Conservation (phyloP, 2,113 vertebrate genomes). For the Morone chrysops region DNA sequence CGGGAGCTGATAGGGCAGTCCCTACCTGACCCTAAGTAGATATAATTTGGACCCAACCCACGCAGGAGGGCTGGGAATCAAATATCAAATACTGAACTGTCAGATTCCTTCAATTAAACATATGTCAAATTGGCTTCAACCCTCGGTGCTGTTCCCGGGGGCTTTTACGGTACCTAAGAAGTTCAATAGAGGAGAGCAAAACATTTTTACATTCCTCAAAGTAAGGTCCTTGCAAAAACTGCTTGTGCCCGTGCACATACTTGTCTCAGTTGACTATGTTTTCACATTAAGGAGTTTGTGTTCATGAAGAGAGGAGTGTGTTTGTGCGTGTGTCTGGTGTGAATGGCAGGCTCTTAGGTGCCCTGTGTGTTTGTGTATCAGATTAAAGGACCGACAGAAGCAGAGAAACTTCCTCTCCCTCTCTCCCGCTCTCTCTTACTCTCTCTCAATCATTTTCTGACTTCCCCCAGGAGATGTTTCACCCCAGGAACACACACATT, state of each 20-base stretch:
- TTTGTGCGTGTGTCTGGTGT: constrained; percentile 39
- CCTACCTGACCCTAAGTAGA: too few species aligned
- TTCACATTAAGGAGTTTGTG: constrained; percentile 51
- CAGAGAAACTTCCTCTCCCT: constrained; percentile 65
- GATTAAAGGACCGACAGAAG: constrained; percentile 70
- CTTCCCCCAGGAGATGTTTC: constrained; percentile 51
- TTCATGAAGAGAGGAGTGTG: constrained; percentile 19
- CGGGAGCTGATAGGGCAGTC: too few species aligned
- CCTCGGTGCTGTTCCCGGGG: too few species aligned
- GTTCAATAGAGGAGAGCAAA: too few species aligned
- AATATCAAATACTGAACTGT: too few species aligned
- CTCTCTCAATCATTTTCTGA: constrained; percentile 34
- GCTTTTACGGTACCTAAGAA: too few species aligned
- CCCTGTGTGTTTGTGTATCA: constrained; percentile 71
- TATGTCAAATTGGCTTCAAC: too few species aligned
- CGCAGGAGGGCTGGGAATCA: too few species aligned
- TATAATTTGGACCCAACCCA: too few species aligned
- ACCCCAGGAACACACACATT: constrained; percentile 54
- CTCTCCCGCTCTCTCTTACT: constrained; percentile 34
- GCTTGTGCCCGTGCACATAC: constrained; percentile 5
- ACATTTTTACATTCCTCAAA: too few species aligned
- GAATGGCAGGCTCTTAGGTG: constrained; percentile 72
- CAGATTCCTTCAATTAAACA: too few species aligned
- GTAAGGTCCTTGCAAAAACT: neutral
- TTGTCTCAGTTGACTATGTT: constrained; percentile 32